Base-by-base conservation (phyloP, 1,140 invertebrate genomes). In the Potamilus streckersoni region DNA sequence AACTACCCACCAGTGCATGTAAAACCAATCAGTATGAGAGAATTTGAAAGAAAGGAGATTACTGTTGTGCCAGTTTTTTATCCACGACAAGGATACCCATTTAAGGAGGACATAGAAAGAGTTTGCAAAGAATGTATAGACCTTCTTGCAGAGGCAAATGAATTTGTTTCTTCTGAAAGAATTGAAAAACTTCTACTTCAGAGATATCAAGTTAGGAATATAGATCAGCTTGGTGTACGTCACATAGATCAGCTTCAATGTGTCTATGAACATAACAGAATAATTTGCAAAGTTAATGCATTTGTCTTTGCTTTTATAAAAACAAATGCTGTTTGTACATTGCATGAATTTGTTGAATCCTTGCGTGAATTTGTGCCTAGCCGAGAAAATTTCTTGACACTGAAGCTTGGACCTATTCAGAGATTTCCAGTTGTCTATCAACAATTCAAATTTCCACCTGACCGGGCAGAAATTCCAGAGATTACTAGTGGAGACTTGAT, bases 321-420 rank as follows among this genome's bases (percentile, higher is more conserved):
- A 63, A 80, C 82, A 3, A 74, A 84, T 4, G 79, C 84, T 6
- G 79, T 88, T n/a, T 87, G 86, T 61, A 86, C 87, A 1, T 60
- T 87, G 31, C 71, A 82, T 83, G 87, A 89, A 79, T 74, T 89
- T 3, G 67, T 77, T 56, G 65, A 85, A 57, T 79, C 79, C 49
- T 56, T 86, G 61, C 64, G 67, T 23, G 84, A 88, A 27, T 89
- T 79, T 79, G 77, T 76, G n/a, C 64, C 76, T 38, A 79, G 82
- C n/a, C 79, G 80, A n/a, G 63, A 70, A 6, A 76, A 79, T 23
- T 89, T 89, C 80, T 79, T 78, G 13, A 67, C 71, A 16, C 71
- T 89, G 2, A 81, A 85, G 31, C 78, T 89, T 23, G 88, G 88
- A 2, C 88, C 88, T 11, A 56, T 89, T 19, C 84, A 85, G 38